Evolutionary conservation across 1,140 invertebrate species (phyloP).

Genomic region (Apolygus lucorum): DNA sequence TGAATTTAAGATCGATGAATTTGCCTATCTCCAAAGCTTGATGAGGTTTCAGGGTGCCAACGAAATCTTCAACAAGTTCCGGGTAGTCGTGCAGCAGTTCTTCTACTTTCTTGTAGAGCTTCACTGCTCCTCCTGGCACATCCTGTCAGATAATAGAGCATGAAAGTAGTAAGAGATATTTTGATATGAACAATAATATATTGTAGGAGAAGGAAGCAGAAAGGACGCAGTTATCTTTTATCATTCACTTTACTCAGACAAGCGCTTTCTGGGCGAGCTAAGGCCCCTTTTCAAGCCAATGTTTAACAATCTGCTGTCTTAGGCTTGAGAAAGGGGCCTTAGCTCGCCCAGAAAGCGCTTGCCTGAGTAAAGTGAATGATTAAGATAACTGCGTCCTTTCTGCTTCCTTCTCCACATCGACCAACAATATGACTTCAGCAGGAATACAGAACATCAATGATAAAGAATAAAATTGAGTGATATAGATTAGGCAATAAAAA

Average conservation of each 20-base stretch:
- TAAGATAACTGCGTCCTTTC: background rate
- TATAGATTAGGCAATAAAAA: no score
- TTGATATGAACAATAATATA: background rate
- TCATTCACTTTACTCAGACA: no score
- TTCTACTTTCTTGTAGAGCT: constrained; percentile 9
- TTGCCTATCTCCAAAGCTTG: constrained; percentile 14
- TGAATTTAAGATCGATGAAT: constrained; percentile 1
- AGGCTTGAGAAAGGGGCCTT: no score
- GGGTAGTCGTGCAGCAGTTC: constrained; percentile 1
- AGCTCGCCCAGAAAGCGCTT: no score
- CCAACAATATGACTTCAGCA: no score
- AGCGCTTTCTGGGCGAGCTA: background rate
- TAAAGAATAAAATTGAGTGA: background rate
- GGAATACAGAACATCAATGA: no score
- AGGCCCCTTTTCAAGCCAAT: background rate
- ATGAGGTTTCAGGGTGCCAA: constrained; percentile 20
- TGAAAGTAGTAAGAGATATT: background rate
- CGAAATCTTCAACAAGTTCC: constrained; percentile 16
- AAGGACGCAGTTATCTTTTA: no score
- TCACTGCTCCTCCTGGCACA: background rate
- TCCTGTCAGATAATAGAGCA: background rate
- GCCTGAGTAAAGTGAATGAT: background rate
- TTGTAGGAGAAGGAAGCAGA: background rate
- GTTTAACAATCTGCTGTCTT: background rate
- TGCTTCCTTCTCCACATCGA: no score